A percentile compares a stretch with the other conserved stretches of the same genome.
phyloP scores from a whole-genome alignment of 2,888 invertebrate genomes.

The Drosophila quinaria region DNA sequence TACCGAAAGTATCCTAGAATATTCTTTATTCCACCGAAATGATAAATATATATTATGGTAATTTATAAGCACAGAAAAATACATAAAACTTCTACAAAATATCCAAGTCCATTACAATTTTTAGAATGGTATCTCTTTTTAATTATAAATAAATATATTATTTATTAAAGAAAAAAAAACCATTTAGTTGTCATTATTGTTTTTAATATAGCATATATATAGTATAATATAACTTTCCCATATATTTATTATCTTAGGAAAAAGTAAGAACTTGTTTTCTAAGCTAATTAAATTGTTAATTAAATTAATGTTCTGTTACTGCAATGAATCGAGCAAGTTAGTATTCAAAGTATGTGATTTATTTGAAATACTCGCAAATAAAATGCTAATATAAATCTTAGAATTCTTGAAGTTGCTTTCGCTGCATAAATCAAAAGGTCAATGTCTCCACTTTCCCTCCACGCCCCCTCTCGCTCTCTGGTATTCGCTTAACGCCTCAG shows the following conservation, averaged over 20 bases:
- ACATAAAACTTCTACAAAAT: too few species aligned
- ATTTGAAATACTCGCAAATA: neutral
- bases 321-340: neutral
- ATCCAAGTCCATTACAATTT: too few species aligned
- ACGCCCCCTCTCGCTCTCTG: neutral
- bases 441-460: constrained; percentile 4
- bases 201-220: too few species aligned
- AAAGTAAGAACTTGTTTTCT: accelerated
- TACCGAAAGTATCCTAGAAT: too few species aligned
- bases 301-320: neutral
- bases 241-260: neutral
- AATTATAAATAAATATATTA: too few species aligned
- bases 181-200: too few species aligned
- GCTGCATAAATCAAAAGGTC: constrained; percentile 23
- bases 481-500: constrained; percentile 13
- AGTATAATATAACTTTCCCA: neutral
- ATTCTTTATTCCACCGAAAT: too few species aligned
- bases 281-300: neutral
- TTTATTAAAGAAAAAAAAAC: too few species aligned
- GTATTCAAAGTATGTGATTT: neutral
- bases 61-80: too few species aligned
- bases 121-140: too few species aligned
- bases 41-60: too few species aligned
- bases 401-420: constrained; percentile 10
- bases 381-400: neutral